These are phyloP conservation scores for Marronus borbonicus DNA, from an alignment of 2,888 invertebrate genomes.

Conservation along the genomic window DNA sequence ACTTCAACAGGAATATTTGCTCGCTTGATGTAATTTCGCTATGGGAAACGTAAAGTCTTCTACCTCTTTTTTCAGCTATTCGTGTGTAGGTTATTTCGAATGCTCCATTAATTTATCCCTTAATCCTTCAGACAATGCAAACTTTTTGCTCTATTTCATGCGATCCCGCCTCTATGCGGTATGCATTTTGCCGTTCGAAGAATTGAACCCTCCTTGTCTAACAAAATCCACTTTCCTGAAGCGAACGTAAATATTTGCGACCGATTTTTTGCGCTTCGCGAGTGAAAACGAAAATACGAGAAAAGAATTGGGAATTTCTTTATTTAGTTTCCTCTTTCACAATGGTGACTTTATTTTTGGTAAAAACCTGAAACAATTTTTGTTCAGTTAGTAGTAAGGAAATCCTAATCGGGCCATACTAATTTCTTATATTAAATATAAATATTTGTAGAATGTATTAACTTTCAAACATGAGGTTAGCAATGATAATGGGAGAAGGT, in stretches of 20 bases:
- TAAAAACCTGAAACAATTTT: no score
- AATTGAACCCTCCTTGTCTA: slow-evolving; percentile 17
- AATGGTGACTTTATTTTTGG: no score
- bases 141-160: slow-evolving; percentile 39
- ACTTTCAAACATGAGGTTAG: no score
- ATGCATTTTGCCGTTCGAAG: slow-evolving; percentile 26
- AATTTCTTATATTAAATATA: no score
- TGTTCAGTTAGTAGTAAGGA: no score
- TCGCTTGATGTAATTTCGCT: slow-evolving; percentile 33
- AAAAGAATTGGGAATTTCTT: slow-evolving; percentile 13
- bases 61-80: slow-evolving; percentile 28
- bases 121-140: slow-evolving; percentile 39
- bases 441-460: no score
- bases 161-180: slow-evolving; percentile 30
- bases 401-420: no score
- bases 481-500: no score
- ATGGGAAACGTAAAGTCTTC: slow-evolving; percentile 12
- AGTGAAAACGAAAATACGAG: slow-evolving; percentile 27
- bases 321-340: slow-evolving; percentile 5
- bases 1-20: slow-evolving; percentile 16
- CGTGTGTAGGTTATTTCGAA: slow-evolving; percentile 39
- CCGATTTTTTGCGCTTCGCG: slow-evolving; percentile 13
- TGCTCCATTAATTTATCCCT: slow-evolving; percentile 43
- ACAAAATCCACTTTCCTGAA: slow-evolving; percentile 42
- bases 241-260: slow-evolving; percentile 48